Conservation (phyloP, 2,113 vertebrate species). For the Megaleporinus macrocephalus region DNA sequence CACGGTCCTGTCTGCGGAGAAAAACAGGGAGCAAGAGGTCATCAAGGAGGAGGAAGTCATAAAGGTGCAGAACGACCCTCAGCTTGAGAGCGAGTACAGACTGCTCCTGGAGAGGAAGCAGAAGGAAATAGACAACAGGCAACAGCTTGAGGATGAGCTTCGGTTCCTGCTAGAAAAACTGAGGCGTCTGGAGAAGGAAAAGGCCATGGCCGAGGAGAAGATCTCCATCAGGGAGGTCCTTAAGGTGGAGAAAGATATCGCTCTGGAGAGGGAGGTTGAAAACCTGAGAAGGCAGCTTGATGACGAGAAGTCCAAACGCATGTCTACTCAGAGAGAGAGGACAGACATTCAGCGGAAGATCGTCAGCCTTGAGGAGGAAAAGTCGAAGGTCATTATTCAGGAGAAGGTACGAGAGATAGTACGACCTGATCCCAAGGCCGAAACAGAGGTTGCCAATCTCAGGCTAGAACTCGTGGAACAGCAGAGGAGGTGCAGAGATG, state of each 20-base stretch:
- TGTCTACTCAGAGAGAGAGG: conserved; percentile 83
- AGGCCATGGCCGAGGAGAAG: conserved; percentile 92
- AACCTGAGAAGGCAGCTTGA: conserved; percentile 86
- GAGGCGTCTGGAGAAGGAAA: conserved; percentile 89
- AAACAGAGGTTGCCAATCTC: conserved; percentile 92
- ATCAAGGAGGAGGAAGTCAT: conserved; percentile 91
- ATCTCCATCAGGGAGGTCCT: conserved; percentile 94
- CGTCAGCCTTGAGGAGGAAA: conserved; percentile 87
- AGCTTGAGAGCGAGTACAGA: conserved; percentile 86
- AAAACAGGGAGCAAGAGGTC: conserved; percentile 85
- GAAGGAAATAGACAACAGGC: conserved; percentile 76
- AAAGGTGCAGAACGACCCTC: conserved; percentile 92
- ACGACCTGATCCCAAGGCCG: conserved; percentile 92
- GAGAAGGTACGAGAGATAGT: conserved; percentile 96
- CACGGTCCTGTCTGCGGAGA: conserved; percentile 82
- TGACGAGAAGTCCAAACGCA: conserved; percentile 85
- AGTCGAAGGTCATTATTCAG: conserved; percentile 88
- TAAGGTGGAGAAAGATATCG: conserved; percentile 90
- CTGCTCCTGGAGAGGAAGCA: conserved; percentile 83
- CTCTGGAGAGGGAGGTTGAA: conserved; percentile 85
- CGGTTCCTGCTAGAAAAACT: conserved; percentile 89
- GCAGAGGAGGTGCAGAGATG: conserved; percentile 84
- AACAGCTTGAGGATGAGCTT: conserved; percentile 90
- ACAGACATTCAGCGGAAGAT: conserved; percentile 88
- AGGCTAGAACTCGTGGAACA: conserved; percentile 92